These are phyloP conservation scores for Macrochelys suwanniensis DNA, from an alignment of 2,797 vertebrate genomes.

Conservation along the genomic window DNA sequence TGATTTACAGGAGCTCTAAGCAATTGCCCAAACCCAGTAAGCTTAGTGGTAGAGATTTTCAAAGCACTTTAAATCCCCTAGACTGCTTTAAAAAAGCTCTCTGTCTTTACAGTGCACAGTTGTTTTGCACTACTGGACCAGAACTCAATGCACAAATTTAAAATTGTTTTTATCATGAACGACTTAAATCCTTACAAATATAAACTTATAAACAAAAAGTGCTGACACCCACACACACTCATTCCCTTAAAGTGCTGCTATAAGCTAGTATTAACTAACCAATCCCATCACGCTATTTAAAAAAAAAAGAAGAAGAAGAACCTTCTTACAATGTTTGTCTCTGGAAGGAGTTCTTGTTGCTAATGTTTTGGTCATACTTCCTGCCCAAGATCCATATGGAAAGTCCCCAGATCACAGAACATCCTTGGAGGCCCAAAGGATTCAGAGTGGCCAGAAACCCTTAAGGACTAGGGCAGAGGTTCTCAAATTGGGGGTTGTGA, in stretches of 20 bases:
- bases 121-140: constrained; percentile 36
- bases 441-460: background rate
- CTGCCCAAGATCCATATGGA: background rate
- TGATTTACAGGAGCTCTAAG: constrained; percentile 33
- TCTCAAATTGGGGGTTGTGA: no score
- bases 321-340: background rate
- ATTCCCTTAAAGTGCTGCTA: background rate
- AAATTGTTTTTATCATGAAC: constrained; percentile 60
- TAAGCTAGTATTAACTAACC: constrained; percentile 39
- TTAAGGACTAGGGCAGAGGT: background rate
- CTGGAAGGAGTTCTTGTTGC: background rate
- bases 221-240: constrained; percentile 32
- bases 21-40: constrained; percentile 50
- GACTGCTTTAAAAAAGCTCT: constrained; percentile 60
- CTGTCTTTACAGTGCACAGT: constrained; percentile 20
- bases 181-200: constrained; percentile 33
- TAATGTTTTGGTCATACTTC: background rate
- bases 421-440: background rate
- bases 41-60: constrained; percentile 33
- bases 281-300: constrained; percentile 20
- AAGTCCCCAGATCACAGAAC: rapidly evolving
- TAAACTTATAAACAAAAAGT: constrained; percentile 50
- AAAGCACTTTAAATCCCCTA: constrained; percentile 67
- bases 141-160: constrained; percentile 66
- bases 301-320: background rate